Percentiles rank a stretch among this genome's conserved stretches.
Conservation (phyloP, 1,140 invertebrate species). For the Melitaea cinxia region DNA sequence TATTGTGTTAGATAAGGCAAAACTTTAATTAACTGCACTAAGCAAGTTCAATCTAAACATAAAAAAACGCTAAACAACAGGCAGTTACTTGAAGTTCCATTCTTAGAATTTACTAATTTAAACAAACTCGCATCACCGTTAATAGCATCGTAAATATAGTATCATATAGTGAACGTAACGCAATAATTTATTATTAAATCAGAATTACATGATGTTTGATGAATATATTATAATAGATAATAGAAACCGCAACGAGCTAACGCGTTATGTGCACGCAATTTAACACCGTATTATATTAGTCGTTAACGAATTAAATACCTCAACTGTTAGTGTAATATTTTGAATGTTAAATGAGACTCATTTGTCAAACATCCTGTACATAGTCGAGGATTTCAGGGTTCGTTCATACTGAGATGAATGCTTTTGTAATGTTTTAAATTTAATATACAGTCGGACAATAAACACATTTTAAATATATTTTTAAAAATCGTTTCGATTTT, state of each 20-base stretch:
- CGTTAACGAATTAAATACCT: conserved; percentile 60
- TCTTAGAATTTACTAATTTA: conserved; percentile 76
- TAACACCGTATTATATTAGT: conserved; percentile 43
- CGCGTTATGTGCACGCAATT: conserved; percentile 40
- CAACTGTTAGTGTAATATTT: conserved; percentile 47
- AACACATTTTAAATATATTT: neutral
- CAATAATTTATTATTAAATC: conserved; percentile 55
- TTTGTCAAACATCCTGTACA: conserved; percentile 73
- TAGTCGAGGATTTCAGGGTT: conserved; percentile 22
- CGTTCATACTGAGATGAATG: conserved; percentile 12
- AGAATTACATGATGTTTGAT: conserved; percentile 71
- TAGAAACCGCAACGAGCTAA: conserved; percentile 30
- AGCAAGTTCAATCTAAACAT: conserved; percentile 24
- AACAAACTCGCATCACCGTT: conserved; percentile 66
- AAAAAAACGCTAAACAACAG: conserved; percentile 18
- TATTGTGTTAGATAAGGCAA: conserved; percentile 72
- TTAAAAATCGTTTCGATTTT: no score
- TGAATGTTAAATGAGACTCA: conserved; percentile 43
- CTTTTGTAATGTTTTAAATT: conserved; percentile 1
- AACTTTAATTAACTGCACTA: conserved; percentile 62
- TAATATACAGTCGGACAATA: conserved; percentile 1
- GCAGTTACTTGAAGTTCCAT: conserved; percentile 62
- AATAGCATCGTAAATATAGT: conserved; percentile 55
- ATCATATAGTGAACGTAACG: conserved; percentile 52
- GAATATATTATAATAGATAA: conserved; percentile 38